Evolutionary conservation across 2,113 vertebrate genomes (phyloP).

Genomic region (Pterocles burchelli): DNA sequence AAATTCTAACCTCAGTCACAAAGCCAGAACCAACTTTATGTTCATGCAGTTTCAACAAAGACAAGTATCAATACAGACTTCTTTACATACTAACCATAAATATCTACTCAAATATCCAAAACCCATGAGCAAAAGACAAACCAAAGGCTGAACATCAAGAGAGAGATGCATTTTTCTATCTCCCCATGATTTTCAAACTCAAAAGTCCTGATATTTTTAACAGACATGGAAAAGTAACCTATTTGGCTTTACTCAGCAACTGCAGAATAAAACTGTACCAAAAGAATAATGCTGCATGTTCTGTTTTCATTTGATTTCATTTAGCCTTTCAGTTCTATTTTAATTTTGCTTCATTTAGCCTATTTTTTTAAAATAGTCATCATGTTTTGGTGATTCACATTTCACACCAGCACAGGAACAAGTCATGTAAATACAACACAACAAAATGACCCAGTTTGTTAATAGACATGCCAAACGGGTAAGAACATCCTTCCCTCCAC

Average conservation of each 20-base stretch:
- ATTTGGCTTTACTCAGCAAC: constrained; percentile 24
- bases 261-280: constrained; percentile 27
- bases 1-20: background rate
- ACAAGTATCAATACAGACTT: background rate
- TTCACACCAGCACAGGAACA: constrained; percentile 63
- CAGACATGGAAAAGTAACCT: constrained; percentile 15
- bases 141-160: background rate
- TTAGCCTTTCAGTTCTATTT: constrained; percentile 59
- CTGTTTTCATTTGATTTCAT: constrained; percentile 51
- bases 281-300: constrained; percentile 10
- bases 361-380: constrained; percentile 44
- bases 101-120: background rate
- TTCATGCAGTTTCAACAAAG: background rate
- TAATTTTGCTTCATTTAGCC: constrained; percentile 42
- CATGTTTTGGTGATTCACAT: constrained; percentile 67
- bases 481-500: constrained; percentile 60
- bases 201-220: constrained; percentile 11
- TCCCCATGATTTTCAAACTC: background rate
- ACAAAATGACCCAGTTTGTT: constrained; percentile 62
- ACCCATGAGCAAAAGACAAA: background rate
- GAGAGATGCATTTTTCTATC: background rate
- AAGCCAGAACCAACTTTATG: background rate
- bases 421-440: constrained; percentile 65
- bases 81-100: background rate
- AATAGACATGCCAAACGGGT: constrained; percentile 36